Percentiles rank a stretch among this genome's conserved stretches.
phyloP scores from a whole-genome alignment of 2,888 invertebrate genomes.

The Arge pagana region DNA sequence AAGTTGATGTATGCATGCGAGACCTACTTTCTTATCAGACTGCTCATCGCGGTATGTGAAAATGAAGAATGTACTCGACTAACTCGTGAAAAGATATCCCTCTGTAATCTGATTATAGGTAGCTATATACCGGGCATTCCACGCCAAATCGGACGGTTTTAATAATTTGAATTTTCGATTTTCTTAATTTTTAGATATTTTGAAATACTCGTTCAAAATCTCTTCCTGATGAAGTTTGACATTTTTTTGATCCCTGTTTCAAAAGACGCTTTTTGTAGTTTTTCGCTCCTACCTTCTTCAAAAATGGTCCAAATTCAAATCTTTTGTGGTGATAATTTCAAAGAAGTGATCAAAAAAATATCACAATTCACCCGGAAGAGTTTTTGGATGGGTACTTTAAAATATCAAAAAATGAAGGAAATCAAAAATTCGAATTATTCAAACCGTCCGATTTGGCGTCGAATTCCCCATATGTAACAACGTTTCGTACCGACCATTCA shows the following conservation, averaged over 20 bases:
- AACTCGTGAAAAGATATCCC: constrained; percentile 4
- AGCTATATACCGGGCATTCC: background rate
- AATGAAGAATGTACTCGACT: background rate
- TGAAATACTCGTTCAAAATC: background rate
- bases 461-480: too few species aligned
- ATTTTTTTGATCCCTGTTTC: background rate
- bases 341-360: too few species aligned
- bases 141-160: background rate
- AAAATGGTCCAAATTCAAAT: too few species aligned
- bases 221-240: background rate
- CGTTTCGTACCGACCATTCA: too few species aligned
- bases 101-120: constrained; percentile 8
- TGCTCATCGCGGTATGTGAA: background rate
- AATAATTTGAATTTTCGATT: background rate
- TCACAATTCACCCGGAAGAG: too few species aligned
- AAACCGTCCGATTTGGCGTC: too few species aligned
- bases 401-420: too few species aligned
- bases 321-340: too few species aligned
- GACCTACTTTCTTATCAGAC: background rate
- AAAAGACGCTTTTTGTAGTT: background rate
- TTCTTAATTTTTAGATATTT: background rate
- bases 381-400: too few species aligned
- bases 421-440: too few species aligned
- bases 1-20: background rate
- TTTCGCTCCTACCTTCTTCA: too few species aligned